Evolutionary conservation across 2,888 invertebrate species (phyloP).

Genomic region (Mesochorus sp.): DNA sequence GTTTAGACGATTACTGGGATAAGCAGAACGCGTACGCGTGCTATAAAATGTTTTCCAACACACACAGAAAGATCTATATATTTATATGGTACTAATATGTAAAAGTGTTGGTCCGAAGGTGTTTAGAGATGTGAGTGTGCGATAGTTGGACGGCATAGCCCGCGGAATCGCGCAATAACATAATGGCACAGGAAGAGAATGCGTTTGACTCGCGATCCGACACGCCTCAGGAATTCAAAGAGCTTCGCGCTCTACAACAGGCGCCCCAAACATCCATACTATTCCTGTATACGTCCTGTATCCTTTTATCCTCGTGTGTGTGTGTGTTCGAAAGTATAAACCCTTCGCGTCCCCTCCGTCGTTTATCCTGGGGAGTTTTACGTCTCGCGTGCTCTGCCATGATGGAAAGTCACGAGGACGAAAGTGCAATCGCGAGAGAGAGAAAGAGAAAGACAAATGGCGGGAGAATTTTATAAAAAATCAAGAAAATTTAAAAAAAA

Average conservation of each 20-base stretch:
- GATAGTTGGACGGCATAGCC: conserved; percentile 56
- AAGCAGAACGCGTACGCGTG: conserved; percentile 30
- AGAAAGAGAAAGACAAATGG: no score
- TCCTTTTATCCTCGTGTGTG: no score
- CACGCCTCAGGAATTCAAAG: conserved; percentile 78
- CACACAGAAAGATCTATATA: conserved; percentile 1
- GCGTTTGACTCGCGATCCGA: conserved; percentile 79
- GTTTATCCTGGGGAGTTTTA: no score
- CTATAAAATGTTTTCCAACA: no score
- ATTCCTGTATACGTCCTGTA: conserved; percentile 66
- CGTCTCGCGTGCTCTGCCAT: no score
- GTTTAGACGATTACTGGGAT: conserved; percentile 3
- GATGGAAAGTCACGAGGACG: no score
- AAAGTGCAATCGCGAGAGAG: no score
- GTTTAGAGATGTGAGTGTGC: conserved; percentile 40
- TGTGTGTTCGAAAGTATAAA: no score
- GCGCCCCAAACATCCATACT: conserved; percentile 75
- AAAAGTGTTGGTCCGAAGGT: conserved; percentile 35
- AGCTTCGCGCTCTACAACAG: conserved; percentile 69
- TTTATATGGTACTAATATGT: not conserved
- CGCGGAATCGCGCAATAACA: conserved; percentile 71
- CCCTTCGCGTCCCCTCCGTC: no score
- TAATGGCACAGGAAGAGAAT: conserved; percentile 78
- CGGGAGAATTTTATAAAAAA: no score
- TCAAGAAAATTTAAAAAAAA: no score